Base-by-base conservation (phyloP, 2,797 vertebrate species). In the Carapus acus region DNA sequence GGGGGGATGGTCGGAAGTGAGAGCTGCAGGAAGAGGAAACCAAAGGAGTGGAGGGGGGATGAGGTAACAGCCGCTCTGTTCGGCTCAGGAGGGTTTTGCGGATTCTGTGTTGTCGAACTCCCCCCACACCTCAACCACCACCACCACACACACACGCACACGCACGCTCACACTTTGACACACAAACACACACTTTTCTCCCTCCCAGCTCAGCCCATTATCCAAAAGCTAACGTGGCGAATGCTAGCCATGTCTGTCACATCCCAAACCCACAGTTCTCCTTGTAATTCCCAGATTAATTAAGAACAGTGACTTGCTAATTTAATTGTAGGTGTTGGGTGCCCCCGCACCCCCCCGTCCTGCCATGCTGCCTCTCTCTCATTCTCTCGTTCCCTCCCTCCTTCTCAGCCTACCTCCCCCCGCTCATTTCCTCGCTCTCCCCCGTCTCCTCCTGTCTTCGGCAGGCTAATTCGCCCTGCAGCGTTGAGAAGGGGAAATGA, bases 231-330 rank as follows among this genome's bases (percentile, higher is more conserved):
- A 51, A 77, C 50, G 33, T 64, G 61, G 45, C 11, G 37, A 67
- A 58, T 14, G 3, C 45, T 56, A 71, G 73, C 54, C 55, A 45
- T 73, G 75, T 73, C 74, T 81, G 83, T 73, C 76, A 73, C 62
- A 78, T 75, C 66, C 63, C 60, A 50, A 58, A 67, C 60, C 69
- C 49, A 17, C 39, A 43, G 44, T 67, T 62, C 78, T 59, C 16
- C 56, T 41, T 71, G 67, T 74, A 12, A 27, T 76, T 85, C 78
- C 75, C 82, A n/a, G 57, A 59, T 79, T 76, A 73, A 79, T 79
- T 82, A 81, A 73, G 76, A 67, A 15, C 62, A 81, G 67, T 67
- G 58, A 69, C 86, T 87, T 87, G 58, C 83, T 83, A 77, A 83
- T 76, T 80, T 76, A 44, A 36, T 53, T 78, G 76, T 69, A 83